These are phyloP conservation scores for Haemorhous mexicanus DNA, from an alignment of 2,113 vertebrate genomes.

Conservation along the genomic window DNA sequence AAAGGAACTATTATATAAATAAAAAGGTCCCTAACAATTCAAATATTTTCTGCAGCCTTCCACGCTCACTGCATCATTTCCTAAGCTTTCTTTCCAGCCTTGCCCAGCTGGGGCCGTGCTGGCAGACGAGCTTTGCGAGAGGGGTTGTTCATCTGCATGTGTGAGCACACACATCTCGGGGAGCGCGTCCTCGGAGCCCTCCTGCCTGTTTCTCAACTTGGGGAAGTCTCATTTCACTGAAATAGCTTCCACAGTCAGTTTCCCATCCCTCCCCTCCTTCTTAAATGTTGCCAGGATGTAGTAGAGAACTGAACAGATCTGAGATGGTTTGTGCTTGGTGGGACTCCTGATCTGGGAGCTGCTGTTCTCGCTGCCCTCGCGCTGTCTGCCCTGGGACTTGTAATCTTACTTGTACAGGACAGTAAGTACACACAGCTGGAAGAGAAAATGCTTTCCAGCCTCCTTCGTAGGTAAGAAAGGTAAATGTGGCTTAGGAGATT, in stretches of 20 bases:
- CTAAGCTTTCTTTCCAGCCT: not conserved
- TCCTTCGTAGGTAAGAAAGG: not conserved
- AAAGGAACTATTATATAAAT: not conserved
- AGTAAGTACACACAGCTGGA: not conserved
- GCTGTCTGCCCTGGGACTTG: conserved; percentile 11
- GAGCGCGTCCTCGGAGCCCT: not conserved
- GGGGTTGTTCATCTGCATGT: not conserved
- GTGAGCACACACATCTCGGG: not conserved
- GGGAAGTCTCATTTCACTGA: not conserved
- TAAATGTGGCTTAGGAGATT: conserved; percentile 35
- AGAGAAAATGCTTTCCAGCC: not conserved
- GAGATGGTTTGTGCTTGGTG: conserved; percentile 65
- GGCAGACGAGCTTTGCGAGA: not conserved
- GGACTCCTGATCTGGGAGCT: conserved; percentile 71
- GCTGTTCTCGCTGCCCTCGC: conserved; percentile 55
- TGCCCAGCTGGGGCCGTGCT: not conserved
- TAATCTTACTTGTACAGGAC: conserved; percentile 24
- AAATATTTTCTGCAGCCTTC: not conserved
- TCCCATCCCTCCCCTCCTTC: not conserved
- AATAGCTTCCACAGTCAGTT: not conserved
- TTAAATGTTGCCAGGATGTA: not conserved
- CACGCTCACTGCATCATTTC: not conserved
- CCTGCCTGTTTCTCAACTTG: not conserved
- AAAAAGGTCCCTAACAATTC: not conserved
- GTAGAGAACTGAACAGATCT: conserved; percentile 54